These are phyloP conservation scores for Notothenia rossii DNA, from an alignment of 2,113 vertebrate genomes.

Conservation along the genomic window DNA sequence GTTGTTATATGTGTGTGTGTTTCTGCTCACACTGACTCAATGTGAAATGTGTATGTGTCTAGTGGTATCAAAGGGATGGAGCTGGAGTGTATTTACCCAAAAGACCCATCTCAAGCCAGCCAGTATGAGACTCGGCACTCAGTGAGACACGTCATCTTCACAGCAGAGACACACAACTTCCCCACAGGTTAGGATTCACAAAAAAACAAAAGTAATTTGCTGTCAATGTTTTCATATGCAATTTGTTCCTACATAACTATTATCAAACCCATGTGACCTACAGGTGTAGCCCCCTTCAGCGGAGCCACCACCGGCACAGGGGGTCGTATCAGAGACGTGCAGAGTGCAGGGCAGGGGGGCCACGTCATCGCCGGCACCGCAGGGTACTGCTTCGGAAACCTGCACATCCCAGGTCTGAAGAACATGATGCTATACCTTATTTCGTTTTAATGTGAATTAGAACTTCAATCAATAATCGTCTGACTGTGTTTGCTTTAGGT, in stretches of 20 bases:
- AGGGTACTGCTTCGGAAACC: conserved; percentile 94
- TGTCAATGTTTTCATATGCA: background rate
- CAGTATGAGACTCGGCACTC: conserved; percentile 77
- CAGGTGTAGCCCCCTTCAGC: conserved; percentile 92
- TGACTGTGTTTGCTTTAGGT: conserved; percentile 70
- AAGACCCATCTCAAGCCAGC: conserved; percentile 84
- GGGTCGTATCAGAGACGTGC: conserved; percentile 92
- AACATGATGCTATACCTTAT: background rate
- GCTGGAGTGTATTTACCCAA: conserved; percentile 84
- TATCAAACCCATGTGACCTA: background rate
- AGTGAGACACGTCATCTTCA: conserved; percentile 91
- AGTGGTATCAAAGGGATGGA: conserved; percentile 89
- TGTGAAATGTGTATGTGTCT: conserved; percentile 21
- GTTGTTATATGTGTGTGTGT: conserved; percentile 2
- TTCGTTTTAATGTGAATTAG: background rate
- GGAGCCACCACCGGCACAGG: conserved; percentile 93
- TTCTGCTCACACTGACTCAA: background rate
- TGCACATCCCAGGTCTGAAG: conserved; percentile 89
- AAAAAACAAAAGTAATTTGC: background rate
- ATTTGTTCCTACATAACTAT: background rate
- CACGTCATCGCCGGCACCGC: conserved; percentile 93
- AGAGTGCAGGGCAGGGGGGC: conserved; percentile 90
- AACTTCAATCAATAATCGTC: too few relatives aligned
- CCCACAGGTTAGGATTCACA: conserved; percentile 86
- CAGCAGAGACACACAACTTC: conserved; percentile 96